Base-by-base conservation (phyloP, 2,113 vertebrate genomes). In the Centropristis striata region DNA sequence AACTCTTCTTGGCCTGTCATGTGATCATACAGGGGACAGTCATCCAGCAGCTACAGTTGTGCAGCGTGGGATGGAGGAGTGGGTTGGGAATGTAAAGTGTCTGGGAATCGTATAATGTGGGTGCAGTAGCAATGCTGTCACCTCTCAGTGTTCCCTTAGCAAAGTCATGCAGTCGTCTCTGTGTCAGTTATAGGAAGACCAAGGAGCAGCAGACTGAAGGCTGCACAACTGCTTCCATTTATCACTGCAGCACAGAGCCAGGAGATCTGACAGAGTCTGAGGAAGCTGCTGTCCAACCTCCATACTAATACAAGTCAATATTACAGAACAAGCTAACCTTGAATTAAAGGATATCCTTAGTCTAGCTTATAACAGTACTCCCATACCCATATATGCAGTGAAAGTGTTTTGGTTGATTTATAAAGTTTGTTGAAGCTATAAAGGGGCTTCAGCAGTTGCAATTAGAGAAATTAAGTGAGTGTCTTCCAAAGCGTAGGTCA, bases 31-130 rank as follows among this genome's bases (percentile, higher is more conserved):
- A 15, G 11, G 27, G 42, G 41, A 49, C 13, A 27, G n/a, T 23
- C 28, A 42, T 49, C 1, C 16, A 51, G 28, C 42, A 18, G 25
- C 49, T 47, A 8, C 32, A 7, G 27, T 50, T 71, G 27, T 57
- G 39, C 12, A 4, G 36, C 23, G 65, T 68, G 64, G 73, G 63
- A 64, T 68, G 55, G 16, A 50, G 28, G n/a, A 16, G 64, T 67
- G 57, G 83, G 79, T 66, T 76, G 13, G 37, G 78, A 77, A 58
- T 66, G 55, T 66, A 20, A 59, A 59, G 57, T 21, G 66, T 67
- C 71, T 76, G 71, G 60, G 77, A 76, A 75, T 64, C 14, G 4
- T 27, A 70, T 63, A 70, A 65, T 53, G 75, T 75, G 57, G 39
- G 42, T 25, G 66, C 36, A 21, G 46, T 21, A 16, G 46, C 51